Evolutionary conservation across 2,113 vertebrate species (phyloP).

Genomic region (Malurus cyaneus): DNA sequence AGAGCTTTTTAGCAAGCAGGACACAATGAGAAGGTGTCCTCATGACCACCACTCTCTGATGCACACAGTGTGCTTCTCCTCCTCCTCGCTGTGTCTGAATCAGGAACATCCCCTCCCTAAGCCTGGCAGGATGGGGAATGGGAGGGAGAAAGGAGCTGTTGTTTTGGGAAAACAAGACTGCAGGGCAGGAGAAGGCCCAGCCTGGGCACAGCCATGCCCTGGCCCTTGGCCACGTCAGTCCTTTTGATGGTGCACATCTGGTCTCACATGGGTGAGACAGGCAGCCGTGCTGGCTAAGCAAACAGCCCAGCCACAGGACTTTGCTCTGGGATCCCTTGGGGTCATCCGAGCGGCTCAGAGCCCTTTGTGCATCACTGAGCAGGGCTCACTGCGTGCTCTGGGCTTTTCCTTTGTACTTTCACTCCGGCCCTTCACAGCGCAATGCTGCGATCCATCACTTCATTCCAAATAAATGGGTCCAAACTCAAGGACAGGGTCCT

Average conservation of each 20-base stretch:
- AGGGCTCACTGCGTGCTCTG: neutral
- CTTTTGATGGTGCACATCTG: neutral
- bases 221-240: neutral
- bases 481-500: neutral
- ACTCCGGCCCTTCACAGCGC: neutral
- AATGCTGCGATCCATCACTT: neutral
- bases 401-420: neutral
- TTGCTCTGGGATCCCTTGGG: neutral
- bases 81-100: neutral
- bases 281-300: neutral
- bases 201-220: neutral
- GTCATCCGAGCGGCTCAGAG: neutral
- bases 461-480: neutral
- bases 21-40: neutral
- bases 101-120: neutral
- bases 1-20: neutral
- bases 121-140: rapidly evolving
- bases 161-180: neutral
- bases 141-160: neutral
- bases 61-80: neutral
- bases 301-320: neutral
- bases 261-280: neutral
- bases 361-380: constrained; percentile 14
- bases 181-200: neutral
- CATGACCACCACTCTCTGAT: neutral